Base-by-base conservation (phyloP, 2,888 invertebrate genomes). In the Synanthedon formicaeformis region DNA sequence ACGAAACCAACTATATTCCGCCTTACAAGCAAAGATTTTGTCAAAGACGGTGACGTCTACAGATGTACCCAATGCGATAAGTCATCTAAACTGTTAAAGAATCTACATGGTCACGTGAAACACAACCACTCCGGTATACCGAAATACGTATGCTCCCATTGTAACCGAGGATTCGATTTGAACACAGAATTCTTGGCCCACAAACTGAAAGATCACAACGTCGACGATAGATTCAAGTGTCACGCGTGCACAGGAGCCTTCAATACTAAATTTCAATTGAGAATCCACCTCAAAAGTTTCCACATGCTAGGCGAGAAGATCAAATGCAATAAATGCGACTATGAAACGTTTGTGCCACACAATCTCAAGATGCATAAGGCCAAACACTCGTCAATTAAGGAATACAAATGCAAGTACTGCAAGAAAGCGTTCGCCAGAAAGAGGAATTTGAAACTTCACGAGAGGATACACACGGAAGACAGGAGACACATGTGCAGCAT, bases 391-490 rank as follows among this genome's bases (percentile, higher is more conserved):
- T 75, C 79, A 0, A 77, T 73, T 0, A 88, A 81, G 54, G 79
- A 86, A 14, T 71, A 73, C 52, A 78, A 83, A 13, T 89, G 89
- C 55, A 67, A 65, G 53, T 83, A 73, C 52, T 89, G 89, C 58
- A 71, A 65, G 55, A 88, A 89, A 56, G 69, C 81, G 1, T 88
- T 89, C 53, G 41, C 77, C 14, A 75, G 86, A 58, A 80, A 72
- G 56, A 64, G 75, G 0, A 81, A 75, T 0, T 52, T 81, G 57
- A 69, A 64, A 34, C 54, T 77, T 0, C 87, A 86, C 11, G 84
- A 83, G 57, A 62, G 73, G 55, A 84, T 85, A 1, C 86, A 87
- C 40, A 85, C 82, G 0, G 84, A 78, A 0, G 86, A 85, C 40
- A 65, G 74, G 48, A 62, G 76, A 57, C 81, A 84, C 53, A 71